Percentiles rank a stretch among this genome's conserved stretches.
phyloP scores from a whole-genome alignment of 2,113 vertebrate genomes.

The Falcunculus frontatus region DNA sequence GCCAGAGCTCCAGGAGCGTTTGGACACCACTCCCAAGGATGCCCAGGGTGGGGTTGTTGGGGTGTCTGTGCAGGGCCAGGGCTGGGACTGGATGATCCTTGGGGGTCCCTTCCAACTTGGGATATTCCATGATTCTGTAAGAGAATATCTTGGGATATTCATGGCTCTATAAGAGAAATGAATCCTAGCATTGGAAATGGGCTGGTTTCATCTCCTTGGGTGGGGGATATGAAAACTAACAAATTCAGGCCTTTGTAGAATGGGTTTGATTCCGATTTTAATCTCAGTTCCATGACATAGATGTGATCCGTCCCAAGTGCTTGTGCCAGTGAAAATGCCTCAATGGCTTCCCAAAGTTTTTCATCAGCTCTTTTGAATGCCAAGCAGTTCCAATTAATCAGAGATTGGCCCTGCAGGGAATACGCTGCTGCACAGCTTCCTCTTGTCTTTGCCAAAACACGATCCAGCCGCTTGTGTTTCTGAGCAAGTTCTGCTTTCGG shows the following conservation, averaged over 20 bases:
- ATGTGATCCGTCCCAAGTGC: neutral
- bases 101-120: neutral
- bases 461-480: neutral
- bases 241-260: neutral
- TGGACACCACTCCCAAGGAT: fast-evolving
- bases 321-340: neutral
- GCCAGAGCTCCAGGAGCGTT: neutral
- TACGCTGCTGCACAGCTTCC: neutral
- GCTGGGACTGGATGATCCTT: neutral
- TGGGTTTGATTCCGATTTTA: neutral
- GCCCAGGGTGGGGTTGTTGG: neutral
- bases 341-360: neutral
- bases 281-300: neutral
- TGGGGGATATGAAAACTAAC: neutral
- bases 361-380: neutral
- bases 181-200: neutral
- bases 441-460: slow-evolving; percentile 9
- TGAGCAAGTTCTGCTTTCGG: neutral
- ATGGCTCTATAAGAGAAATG: neutral
- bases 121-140: neutral
- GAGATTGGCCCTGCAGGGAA: slow-evolving; percentile 3
- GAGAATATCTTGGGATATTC: neutral
- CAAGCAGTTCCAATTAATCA: neutral
- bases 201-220: neutral
- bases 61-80: neutral